Base-by-base conservation (phyloP, 1,140 invertebrate species). In the Ostrea edulis region DNA sequence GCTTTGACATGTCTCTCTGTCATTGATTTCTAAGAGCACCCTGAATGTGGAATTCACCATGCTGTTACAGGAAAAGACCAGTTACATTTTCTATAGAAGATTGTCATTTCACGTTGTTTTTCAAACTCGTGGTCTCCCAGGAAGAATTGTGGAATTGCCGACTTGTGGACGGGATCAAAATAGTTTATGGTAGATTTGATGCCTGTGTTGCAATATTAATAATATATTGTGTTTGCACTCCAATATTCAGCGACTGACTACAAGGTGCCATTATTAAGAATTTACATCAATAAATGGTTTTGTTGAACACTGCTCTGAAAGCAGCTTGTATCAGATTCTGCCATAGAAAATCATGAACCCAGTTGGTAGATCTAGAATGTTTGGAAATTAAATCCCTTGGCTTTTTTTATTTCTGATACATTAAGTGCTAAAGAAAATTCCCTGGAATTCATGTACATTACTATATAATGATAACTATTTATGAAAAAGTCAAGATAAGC, bases 161-260 rank as follows among this genome's bases (percentile, higher is more conserved):
- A 62, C 17, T 8, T 62, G 58, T 62, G 17, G n/a, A 62, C 17
- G 12, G n/a, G 58, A 62, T 62, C 58, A 62, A 62, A 62, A 17
- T 62, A 62, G 58, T 62, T 17, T 77, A 29, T 25, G 25, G 29
- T 7, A 29, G 68, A 77, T 29, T 77, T 29, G 14, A 29, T 29
- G 68, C 22, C 14, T 12, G 14, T 29, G 68, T 29, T 77, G 68
- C 68, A 77, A 25, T 77, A 14, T 77, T 11, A 77, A 77, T 77
- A 77, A 29, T 77, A n/a, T 77, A 29, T 77, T 77, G 68, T 77
- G 12, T 77, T 77, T 77, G 68, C 25, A 77, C 12, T 77, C 22
- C 12, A 25, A 14, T 77, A 14, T 77, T 77, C 9, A 77, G 25
- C 17, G 55, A 62, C 35, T 44, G 55, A 62, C 14, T 20, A n/a